Conservation (phyloP, 2,113 vertebrate genomes). For the Dendrocopos noguchii region DNA sequence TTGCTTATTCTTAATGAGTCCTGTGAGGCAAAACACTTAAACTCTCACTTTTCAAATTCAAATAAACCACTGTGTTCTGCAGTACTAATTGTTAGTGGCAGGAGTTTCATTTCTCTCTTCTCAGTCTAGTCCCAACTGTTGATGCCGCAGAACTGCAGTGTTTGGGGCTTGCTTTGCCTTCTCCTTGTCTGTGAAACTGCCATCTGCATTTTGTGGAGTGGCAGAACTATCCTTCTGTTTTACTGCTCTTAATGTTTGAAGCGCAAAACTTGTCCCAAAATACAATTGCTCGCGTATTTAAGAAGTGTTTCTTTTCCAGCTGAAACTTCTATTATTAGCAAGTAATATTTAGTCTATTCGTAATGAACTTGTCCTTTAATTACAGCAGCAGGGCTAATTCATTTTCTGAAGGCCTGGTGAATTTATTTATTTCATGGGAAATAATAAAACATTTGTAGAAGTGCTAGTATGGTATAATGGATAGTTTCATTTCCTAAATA, state of each 20-base stretch:
- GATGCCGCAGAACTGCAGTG: neutral
- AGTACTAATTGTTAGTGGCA: neutral
- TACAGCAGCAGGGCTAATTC: neutral
- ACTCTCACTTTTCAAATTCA: constrained; percentile 50
- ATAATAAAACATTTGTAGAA: neutral
- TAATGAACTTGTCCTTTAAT: neutral
- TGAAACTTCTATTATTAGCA: neutral
- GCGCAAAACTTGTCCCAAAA: neutral
- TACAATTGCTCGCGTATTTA: neutral
- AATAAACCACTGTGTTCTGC: constrained; percentile 1
- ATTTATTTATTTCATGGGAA: constrained; percentile 9
- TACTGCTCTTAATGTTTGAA: neutral
- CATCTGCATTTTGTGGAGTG: neutral
- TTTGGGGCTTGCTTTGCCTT: neutral
- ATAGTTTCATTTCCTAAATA: neutral
- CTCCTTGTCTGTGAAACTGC: neutral
- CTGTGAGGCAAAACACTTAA: constrained; percentile 42
- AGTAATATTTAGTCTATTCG: neutral
- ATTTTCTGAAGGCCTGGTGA: neutral
- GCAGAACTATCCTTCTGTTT: neutral
- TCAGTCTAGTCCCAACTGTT: neutral
- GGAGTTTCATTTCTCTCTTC: neutral
- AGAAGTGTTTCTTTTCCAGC: neutral
- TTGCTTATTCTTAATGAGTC: constrained; percentile 1
- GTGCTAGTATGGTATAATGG: neutral